These are phyloP conservation scores for Nebria brevicollis DNA, from an alignment of 2,888 invertebrate species.

Conservation along the genomic window DNA sequence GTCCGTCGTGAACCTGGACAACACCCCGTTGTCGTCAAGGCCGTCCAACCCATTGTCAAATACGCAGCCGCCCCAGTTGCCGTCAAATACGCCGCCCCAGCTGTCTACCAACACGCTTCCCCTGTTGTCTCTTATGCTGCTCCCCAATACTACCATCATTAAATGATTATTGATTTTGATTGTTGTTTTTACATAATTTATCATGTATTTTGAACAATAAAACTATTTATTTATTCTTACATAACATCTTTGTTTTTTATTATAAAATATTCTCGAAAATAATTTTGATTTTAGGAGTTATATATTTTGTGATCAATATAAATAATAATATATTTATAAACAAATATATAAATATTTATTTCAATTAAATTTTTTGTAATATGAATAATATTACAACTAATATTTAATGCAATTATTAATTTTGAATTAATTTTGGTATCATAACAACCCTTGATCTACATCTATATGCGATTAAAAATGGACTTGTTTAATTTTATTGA, in stretches of 20 bases:
- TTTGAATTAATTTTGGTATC: too few relatives aligned
- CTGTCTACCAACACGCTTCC: conserved; percentile 16
- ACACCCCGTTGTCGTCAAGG: conserved; percentile 25
- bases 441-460: too few relatives aligned
- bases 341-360: too few relatives aligned
- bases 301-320: too few relatives aligned
- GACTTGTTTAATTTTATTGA: too few relatives aligned
- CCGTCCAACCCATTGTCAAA: conserved; percentile 38
- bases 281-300: too few relatives aligned
- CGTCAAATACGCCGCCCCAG: conserved; percentile 49
- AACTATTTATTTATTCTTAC: background rate
- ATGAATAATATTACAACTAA: too few relatives aligned
- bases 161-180: background rate
- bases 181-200: background rate
- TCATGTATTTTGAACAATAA: background rate
- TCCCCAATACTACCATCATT: conserved; percentile 6
- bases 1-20: conserved; percentile 44
- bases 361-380: too few relatives aligned
- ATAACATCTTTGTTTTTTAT: background rate
- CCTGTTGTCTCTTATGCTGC: conserved; percentile 4
- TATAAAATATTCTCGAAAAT: too few relatives aligned
- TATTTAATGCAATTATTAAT: too few relatives aligned
- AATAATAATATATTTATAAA: too few relatives aligned
- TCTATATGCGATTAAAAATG: too few relatives aligned
- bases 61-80: conserved; percentile 39